A percentile compares a stretch with the other conserved stretches of the same genome.
Evolutionary conservation across 2,113 vertebrate species (phyloP).

Genomic region (Labeo rohita): DNA sequence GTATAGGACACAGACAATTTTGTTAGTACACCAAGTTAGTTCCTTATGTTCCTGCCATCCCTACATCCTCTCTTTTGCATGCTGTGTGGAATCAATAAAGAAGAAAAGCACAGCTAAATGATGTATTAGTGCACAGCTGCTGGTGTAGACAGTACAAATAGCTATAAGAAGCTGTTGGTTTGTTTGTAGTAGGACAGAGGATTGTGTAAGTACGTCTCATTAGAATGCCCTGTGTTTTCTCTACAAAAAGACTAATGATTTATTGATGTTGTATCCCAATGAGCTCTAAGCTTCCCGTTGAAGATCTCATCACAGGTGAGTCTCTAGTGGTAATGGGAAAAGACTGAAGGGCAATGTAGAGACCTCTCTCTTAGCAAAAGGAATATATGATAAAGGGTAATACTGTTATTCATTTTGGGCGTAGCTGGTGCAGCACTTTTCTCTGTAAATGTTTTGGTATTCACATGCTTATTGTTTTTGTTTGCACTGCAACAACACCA

Average conservation of each 20-base stretch:
- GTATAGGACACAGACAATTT: constrained; percentile 10
- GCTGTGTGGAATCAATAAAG: constrained; percentile 26
- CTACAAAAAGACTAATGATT: constrained; percentile 68
- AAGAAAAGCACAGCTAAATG: constrained; percentile 25
- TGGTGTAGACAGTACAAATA: constrained; percentile 1
- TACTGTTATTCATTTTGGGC: background rate
- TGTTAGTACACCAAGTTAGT: background rate
- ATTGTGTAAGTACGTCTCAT: constrained; percentile 41
- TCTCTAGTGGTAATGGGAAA: constrained; percentile 51
- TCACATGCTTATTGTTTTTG: too few relatives aligned
- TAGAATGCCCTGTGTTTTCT: constrained; percentile 48
- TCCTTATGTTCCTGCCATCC: background rate
- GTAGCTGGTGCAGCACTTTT: background rate
- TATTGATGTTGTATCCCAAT: constrained; percentile 71
- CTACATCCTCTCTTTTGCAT: background rate
- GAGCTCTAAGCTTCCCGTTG: constrained; percentile 59
- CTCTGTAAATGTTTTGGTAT: too few relatives aligned
- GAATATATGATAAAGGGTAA: background rate
- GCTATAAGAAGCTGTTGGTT: constrained; percentile 26
- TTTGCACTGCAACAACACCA: too few relatives aligned
- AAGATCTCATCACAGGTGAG: constrained; percentile 51
- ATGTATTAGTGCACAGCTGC: constrained; percentile 4
- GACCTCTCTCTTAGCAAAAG: constrained; percentile 47
- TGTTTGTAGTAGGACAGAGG: background rate
- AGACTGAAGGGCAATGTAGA: constrained; percentile 48